These are phyloP conservation scores for Torymus aiolomorphi DNA, from an alignment of 2,888 invertebrate species.

Conservation along the genomic window DNA sequence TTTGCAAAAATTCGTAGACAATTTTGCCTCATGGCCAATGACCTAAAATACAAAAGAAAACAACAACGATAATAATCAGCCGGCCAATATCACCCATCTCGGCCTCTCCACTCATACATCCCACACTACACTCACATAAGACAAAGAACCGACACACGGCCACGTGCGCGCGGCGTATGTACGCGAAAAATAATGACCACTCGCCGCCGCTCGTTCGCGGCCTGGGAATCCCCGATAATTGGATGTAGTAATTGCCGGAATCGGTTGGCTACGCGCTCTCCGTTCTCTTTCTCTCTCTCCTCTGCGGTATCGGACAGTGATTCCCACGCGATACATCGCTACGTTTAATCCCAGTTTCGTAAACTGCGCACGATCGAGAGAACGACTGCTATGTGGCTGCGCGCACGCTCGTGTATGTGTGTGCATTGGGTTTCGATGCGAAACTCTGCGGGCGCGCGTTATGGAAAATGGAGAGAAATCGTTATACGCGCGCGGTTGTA, in stretches of 20 bases:
- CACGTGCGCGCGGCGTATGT: constrained; percentile 57
- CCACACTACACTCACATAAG: not conserved
- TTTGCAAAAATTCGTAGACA: no score
- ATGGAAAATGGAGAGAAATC: constrained; percentile 3
- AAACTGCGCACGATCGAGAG: constrained; percentile 14
- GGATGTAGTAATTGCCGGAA: constrained; percentile 55
- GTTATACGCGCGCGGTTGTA: not conserved
- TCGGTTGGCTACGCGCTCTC: constrained; percentile 25
- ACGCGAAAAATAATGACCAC: constrained; percentile 65
- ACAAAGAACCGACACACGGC: not conserved
- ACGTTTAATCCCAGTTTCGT: constrained; percentile 28
- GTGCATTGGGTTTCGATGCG: constrained; percentile 45
- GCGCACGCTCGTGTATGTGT: not conserved
- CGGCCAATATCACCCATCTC: not conserved
- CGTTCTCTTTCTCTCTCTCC: not conserved
- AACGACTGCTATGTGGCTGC: no score
- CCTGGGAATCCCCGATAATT: constrained; percentile 55
- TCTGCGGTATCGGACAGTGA: constrained; percentile 50
- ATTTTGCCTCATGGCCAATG: no score
- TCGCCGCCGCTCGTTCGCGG: constrained; percentile 50
- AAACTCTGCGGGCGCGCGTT: not conserved
- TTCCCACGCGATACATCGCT: constrained; percentile 48
- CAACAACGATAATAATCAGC: no score
- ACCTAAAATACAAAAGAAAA: no score
- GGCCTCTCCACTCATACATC: constrained; percentile 4